These are phyloP conservation scores for Clitarchus hookeri DNA, from an alignment of 2,888 invertebrate genomes.

Conservation along the genomic window DNA sequence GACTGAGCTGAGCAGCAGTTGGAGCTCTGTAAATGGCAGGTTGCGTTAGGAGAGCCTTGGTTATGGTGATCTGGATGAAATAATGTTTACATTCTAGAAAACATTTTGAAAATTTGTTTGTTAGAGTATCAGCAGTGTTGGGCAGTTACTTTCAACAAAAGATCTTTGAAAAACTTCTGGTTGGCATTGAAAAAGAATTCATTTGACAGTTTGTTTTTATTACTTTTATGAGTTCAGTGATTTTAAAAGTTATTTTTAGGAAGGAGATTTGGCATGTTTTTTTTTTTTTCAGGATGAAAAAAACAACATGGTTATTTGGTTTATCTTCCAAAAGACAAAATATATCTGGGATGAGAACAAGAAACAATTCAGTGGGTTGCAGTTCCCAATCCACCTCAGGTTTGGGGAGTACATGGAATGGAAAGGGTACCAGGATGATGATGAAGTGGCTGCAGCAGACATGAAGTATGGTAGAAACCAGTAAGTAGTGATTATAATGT, in stretches of 20 bases:
- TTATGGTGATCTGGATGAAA: too few relatives aligned
- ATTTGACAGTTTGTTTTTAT: neutral
- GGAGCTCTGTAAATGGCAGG: too few relatives aligned
- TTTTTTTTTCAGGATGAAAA: slow-evolving; percentile 52
- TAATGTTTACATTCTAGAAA: too few relatives aligned
- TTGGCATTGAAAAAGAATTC: neutral
- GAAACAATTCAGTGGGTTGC: slow-evolving; percentile 77
- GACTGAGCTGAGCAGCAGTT: too few relatives aligned
- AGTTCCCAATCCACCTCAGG: slow-evolving; percentile 79
- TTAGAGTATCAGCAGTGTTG: too few relatives aligned
- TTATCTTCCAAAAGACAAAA: slow-evolving; percentile 97
- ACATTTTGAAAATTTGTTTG: too few relatives aligned
- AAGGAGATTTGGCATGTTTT: neutral
- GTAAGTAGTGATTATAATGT: slow-evolving; percentile 58
- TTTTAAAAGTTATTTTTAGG: neutral
- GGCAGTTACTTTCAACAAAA: too few relatives aligned
- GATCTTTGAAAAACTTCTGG: too few relatives aligned
- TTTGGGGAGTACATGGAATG: slow-evolving; percentile 77
- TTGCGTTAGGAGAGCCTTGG: too few relatives aligned
- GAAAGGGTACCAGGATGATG: slow-evolving; percentile 87
- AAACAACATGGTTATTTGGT: slow-evolving; percentile 71
- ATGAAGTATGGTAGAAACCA: slow-evolving; percentile 88
- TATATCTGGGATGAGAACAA: slow-evolving; percentile 88
- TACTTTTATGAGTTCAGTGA: slow-evolving; percentile 3
- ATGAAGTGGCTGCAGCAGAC: slow-evolving; percentile 73